A percentile compares a stretch with the other conserved stretches of the same genome.
phyloP scores from a whole-genome alignment of 2,797 vertebrate genomes.

The Periophthalmus magnuspinnatus region DNA sequence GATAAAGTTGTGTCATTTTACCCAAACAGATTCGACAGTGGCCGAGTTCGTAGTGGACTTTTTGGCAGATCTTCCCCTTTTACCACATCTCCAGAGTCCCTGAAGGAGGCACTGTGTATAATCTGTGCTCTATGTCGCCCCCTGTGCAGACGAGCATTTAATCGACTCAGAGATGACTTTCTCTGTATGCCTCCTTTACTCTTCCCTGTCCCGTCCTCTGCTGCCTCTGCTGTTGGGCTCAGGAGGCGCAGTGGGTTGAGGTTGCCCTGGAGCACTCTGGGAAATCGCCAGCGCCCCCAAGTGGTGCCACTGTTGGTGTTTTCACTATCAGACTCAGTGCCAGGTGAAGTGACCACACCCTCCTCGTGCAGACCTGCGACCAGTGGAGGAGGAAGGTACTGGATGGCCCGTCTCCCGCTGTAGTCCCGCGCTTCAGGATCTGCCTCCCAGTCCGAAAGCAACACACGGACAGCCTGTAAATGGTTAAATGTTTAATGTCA shows the following conservation, averaged over 20 bases:
- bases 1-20: constrained; percentile 49
- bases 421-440: constrained; percentile 91
- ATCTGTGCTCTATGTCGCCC: constrained; percentile 92
- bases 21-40: constrained; percentile 92
- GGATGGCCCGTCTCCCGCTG: constrained; percentile 89
- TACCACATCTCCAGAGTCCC: constrained; percentile 80
- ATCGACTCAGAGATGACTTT: constrained; percentile 82
- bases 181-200: constrained; percentile 82
- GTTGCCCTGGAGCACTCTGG: constrained; percentile 86
- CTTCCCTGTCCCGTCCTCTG: constrained; percentile 61
- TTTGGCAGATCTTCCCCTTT: constrained; percentile 78
- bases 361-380: constrained; percentile 56
- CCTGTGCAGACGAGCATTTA: constrained; percentile 87
- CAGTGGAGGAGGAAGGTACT: constrained; percentile 81
- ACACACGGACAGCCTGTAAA: constrained; percentile 73
- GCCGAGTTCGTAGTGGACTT: constrained; percentile 84
- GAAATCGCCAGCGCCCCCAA: constrained; percentile 85
- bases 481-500: neutral
- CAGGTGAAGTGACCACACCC: constrained; percentile 60
- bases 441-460: constrained; percentile 92
- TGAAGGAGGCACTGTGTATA: constrained; percentile 89
- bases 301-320: constrained; percentile 55
- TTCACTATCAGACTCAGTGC: constrained; percentile 62
- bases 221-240: constrained; percentile 69
- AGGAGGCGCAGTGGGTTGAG: constrained; percentile 85